phyloP scores from a whole-genome alignment of 2,797 vertebrate genomes.

The Aplochiton taeniatus region DNA sequence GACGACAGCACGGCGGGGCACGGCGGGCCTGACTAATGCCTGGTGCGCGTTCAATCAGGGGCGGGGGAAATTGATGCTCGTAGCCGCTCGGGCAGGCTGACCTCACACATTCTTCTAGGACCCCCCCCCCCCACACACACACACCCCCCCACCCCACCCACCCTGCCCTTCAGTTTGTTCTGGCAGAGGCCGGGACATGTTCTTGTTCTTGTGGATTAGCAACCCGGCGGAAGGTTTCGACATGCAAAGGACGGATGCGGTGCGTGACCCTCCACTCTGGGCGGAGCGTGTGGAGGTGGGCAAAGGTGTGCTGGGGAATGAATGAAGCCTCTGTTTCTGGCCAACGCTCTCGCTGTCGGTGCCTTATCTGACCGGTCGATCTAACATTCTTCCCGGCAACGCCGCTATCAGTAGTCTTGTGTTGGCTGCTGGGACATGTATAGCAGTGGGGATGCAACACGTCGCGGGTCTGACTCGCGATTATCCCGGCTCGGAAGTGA shows the following conservation, averaged over 20 bases:
- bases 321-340: too few relatives aligned
- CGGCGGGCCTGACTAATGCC: constrained; percentile 62
- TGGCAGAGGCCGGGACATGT: constrained; percentile 62
- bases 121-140: too few relatives aligned
- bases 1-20: constrained; percentile 30
- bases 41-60: constrained; percentile 63
- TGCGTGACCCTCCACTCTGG: constrained; percentile 53
- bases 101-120: constrained; percentile 66
- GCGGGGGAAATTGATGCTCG: constrained; percentile 62
- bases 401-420: too few relatives aligned
- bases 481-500: not conserved
- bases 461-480: not conserved
- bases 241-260: constrained; percentile 70
- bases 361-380: too few relatives aligned
- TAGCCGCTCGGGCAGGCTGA: constrained; percentile 59
- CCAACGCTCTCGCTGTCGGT: too few relatives aligned
- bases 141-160: too few relatives aligned
- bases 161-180: constrained; percentile 61
- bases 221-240: constrained; percentile 49
- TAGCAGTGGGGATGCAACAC: too few relatives aligned
- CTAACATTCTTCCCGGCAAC: too few relatives aligned
- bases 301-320: constrained; percentile 51
- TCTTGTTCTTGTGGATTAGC: constrained; percentile 62
- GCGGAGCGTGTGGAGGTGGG: constrained; percentile 53
- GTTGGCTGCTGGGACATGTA: too few relatives aligned